Conservation (phyloP, 2,888 invertebrate genomes). For the Empis stercorea region DNA sequence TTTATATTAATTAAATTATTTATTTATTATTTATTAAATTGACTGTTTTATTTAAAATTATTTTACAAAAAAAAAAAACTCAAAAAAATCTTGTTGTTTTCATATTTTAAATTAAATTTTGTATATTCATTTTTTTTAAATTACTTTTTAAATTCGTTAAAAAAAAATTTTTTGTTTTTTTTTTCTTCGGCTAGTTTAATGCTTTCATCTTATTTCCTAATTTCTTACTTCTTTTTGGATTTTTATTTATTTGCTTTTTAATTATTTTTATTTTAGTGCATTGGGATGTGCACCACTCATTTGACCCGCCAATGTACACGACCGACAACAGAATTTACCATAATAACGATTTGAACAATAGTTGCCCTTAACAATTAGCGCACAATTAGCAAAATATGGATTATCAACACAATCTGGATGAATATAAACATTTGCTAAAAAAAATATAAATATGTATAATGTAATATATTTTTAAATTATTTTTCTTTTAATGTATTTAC, state of each 20-base stretch:
- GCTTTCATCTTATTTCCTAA: no score
- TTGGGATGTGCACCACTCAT: conserved; percentile 35
- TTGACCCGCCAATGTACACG: conserved; percentile 79
- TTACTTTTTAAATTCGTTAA: background rate
- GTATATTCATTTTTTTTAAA: background rate
- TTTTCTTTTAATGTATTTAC: conserved; percentile 38
- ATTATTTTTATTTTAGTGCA: conserved; percentile 18
- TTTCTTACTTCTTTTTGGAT: background rate
- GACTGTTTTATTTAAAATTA: background rate
- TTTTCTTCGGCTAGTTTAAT: no score
- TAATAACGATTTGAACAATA: conserved; percentile 87
- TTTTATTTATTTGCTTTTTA: background rate
- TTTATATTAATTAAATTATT: background rate
- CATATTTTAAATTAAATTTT: background rate
- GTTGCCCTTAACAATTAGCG: conserved; percentile 68
- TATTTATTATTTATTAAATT: background rate
- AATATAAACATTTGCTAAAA: conserved; percentile 42
- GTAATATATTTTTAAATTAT: background rate
- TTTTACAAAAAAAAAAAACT: background rate
- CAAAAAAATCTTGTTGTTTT: no score
- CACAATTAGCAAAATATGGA: conserved; percentile 78
- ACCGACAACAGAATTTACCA: conserved; percentile 85
- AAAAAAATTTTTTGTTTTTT: no score
- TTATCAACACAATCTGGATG: conserved; percentile 77
- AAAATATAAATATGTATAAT: background rate